These are phyloP conservation scores for Pantelozetes paolii DNA, from an alignment of 2,888 invertebrate genomes.

Conservation along the genomic window DNA sequence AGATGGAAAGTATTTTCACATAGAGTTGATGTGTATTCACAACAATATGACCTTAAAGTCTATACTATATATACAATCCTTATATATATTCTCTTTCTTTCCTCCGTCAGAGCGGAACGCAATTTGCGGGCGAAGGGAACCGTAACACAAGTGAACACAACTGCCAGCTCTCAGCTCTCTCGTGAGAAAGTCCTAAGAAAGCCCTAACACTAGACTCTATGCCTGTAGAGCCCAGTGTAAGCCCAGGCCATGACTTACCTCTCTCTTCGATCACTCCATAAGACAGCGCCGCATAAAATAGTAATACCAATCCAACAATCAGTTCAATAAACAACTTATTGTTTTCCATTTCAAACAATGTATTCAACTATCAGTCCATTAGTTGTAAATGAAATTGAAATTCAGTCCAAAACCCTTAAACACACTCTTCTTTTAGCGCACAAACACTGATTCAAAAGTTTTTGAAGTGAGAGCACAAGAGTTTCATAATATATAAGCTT, in stretches of 20 bases:
- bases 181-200: slow-evolving; percentile 33
- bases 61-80: not conserved
- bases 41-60: slow-evolving; percentile 20
- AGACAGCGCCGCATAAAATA: slow-evolving; percentile 10
- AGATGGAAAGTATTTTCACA: slow-evolving; percentile 27
- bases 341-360: slow-evolving; percentile 12
- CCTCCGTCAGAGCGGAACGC: slow-evolving; percentile 23
- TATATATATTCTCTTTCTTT: slow-evolving; percentile 30
- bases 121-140: slow-evolving; percentile 27
- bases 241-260: slow-evolving; percentile 15
- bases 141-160: not conserved
- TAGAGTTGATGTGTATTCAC: slow-evolving; percentile 17
- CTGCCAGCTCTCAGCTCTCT: slow-evolving; percentile 12
- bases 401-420: not conserved
- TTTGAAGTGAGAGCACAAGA: not conserved
- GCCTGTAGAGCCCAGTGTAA: not conserved
- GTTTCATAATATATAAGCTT: not conserved
- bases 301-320: not conserved
- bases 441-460: slow-evolving; percentile 5
- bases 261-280: slow-evolving; percentile 33
- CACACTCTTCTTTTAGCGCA: not conserved
- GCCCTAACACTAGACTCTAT: not conserved
- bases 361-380: not conserved
- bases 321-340: slow-evolving; percentile 3
- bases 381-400: not conserved